These are phyloP conservation scores for Ataeniobius toweri DNA, from an alignment of 2,797 vertebrate genomes.

Conservation along the genomic window DNA sequence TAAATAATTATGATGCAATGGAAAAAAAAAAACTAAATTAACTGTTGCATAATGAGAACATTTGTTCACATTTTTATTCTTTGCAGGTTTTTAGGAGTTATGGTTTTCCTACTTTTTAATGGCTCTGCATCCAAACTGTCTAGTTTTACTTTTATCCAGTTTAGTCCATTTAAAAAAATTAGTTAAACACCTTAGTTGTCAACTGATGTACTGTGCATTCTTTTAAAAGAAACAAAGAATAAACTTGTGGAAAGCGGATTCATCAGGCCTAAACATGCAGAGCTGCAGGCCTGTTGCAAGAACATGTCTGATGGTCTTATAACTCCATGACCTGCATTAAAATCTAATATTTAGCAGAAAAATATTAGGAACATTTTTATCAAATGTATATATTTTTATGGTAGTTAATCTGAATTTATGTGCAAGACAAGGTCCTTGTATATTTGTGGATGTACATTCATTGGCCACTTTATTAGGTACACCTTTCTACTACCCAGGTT, in stretches of 20 bases:
- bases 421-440: not conserved
- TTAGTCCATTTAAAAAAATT: no score
- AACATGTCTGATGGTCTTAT: not conserved
- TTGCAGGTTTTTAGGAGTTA: not conserved
- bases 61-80: not conserved
- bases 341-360: not conserved
- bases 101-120: not conserved
- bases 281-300: not conserved
- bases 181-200: no score
- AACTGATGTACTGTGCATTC: no score
- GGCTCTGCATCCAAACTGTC: not conserved
- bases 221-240: no score
- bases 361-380: no score
- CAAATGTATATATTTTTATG: no score
- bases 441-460: not conserved
- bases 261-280: not conserved
- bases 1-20: not conserved
- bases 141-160: not conserved
- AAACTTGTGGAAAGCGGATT: no score
- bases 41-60: not conserved
- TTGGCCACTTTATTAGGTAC: not conserved
- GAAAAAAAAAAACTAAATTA: not conserved
- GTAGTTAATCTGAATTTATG: no score
- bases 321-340: not conserved
- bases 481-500: no score